phyloP scores from a whole-genome alignment of 2,888 invertebrate species.

The Drosophila parthenogenetica region DNA sequence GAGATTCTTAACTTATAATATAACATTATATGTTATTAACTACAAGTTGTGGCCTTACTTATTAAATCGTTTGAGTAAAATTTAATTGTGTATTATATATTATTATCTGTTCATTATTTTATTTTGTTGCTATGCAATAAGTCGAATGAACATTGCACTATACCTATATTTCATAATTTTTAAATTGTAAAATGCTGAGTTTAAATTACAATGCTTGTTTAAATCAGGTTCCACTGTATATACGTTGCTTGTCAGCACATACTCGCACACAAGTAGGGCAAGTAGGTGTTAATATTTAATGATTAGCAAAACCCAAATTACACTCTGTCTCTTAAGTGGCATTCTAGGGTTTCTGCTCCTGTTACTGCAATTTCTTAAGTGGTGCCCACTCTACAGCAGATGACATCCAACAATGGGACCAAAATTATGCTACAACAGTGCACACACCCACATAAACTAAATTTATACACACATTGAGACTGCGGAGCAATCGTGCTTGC shows the following conservation, averaged over 20 bases:
- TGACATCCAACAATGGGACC: neutral
- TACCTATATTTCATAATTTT: no score
- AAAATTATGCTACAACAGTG: slow-evolving; percentile 29
- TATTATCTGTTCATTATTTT: no score
- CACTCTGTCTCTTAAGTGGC: slow-evolving; percentile 23
- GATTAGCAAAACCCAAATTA: slow-evolving; percentile 53
- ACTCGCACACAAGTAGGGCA: slow-evolving; percentile 44
- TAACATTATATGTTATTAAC: no score
- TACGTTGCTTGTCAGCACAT: neutral
- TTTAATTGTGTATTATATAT: no score
- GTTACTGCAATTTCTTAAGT: slow-evolving; percentile 59
- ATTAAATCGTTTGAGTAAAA: no score
- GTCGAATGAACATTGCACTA: no score
- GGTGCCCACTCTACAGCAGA: slow-evolving; percentile 32
- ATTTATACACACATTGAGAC: neutral
- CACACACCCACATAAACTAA: slow-evolving; percentile 9
- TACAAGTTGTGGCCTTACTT: no score
- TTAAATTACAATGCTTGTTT: neutral
- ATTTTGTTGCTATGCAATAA: no score
- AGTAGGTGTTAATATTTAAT: slow-evolving; percentile 71
- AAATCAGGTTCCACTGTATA: neutral
- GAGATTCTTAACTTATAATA: neutral
- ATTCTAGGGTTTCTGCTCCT: slow-evolving; percentile 14
- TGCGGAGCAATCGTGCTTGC: slow-evolving; percentile 10
- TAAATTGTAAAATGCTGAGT: neutral